A percentile compares a stretch with the other conserved stretches of the same genome.
These are phyloP conservation scores for Sebastes oblongus DNA, from an alignment of 2,797 vertebrate species.

Conservation along the genomic window DNA sequence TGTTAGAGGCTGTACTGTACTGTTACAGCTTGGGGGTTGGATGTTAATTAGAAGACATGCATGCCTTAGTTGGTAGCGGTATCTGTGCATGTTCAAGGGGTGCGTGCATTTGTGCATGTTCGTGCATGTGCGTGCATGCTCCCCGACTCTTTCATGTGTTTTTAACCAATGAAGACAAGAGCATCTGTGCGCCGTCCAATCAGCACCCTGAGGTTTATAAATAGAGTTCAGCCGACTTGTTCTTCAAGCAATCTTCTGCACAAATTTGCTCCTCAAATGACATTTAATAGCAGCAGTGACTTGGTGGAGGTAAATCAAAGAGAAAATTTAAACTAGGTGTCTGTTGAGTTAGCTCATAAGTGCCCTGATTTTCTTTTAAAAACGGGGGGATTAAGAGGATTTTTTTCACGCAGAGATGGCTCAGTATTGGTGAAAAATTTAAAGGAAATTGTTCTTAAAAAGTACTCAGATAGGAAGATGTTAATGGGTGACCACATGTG, in stretches of 20 bases:
- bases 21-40: constrained; percentile 51
- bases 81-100: constrained; percentile 24
- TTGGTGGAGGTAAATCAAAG: not conserved
- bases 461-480: constrained; percentile 9
- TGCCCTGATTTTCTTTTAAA: not conserved
- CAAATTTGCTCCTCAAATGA: constrained; percentile 42
- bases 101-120: not conserved
- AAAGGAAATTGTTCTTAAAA: not conserved
- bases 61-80: constrained; percentile 42
- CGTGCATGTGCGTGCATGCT: not conserved
- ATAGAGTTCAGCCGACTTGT: constrained; percentile 67
- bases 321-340: constrained; percentile 10
- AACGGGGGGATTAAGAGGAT: not conserved
- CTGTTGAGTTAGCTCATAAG: not conserved
- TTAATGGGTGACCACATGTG: constrained; percentile 19
- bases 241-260: constrained; percentile 36
- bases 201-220: constrained; percentile 70
- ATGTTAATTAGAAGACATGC: constrained; percentile 71
- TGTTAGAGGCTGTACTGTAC: constrained; percentile 65
- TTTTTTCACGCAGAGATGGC: not conserved
- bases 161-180: constrained; percentile 67
- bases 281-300: constrained; percentile 5
- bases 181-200: constrained; percentile 58
- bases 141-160: constrained; percentile 69
- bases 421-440: constrained; percentile 14